Percentiles rank a stretch among this genome's conserved stretches.
Evolutionary conservation across 2,888 invertebrate genomes (phyloP).

Genomic region (Hirtodrosophila trivittata): DNA sequence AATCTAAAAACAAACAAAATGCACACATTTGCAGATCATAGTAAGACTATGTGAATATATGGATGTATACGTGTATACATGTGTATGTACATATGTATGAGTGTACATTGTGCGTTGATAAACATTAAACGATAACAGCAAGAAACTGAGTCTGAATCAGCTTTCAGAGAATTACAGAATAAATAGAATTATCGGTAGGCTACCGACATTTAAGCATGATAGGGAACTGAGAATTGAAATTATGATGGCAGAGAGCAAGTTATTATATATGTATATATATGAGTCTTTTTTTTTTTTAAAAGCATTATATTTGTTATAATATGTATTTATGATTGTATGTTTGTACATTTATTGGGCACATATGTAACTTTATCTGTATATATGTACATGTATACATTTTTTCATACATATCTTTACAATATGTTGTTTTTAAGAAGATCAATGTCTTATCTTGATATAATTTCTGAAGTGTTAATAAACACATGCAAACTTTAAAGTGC

Average conservation of each 20-base stretch:
- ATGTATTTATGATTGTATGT: no score
- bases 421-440: no score
- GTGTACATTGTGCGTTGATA: conserved; percentile 41
- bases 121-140: conserved; percentile 44
- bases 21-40: neutral
- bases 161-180: conserved; percentile 25
- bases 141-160: conserved; percentile 49
- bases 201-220: neutral
- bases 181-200: conserved; percentile 30
- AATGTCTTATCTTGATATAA: no score
- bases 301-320: no score
- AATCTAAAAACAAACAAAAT: conserved; percentile 41
- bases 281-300: no score
- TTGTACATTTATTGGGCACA: no score
- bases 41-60: neutral
- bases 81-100: neutral
- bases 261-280: no score
- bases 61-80: neutral
- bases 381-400: no score
- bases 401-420: no score
- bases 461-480: no score
- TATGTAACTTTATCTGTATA: no score
- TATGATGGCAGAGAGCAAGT: conserved; percentile 5
- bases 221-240: conserved; percentile 17
- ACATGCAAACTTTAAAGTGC: no score